Evolutionary conservation across 2,888 invertebrate species (phyloP), one percentile per base, ranked within the genome.

Genomic region (Epistrophe grossulariae): DNA sequence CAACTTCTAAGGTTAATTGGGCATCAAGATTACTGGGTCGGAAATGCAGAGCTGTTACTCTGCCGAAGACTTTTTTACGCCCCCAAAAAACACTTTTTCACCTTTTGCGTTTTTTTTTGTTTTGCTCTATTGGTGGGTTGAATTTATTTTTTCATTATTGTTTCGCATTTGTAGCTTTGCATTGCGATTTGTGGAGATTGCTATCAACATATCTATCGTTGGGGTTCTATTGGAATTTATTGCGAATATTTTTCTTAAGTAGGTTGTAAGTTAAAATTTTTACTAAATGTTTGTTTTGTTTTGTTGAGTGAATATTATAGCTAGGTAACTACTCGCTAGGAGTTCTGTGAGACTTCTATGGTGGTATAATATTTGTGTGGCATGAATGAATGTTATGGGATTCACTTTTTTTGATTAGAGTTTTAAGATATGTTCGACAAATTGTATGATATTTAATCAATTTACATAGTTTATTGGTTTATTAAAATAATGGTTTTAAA

Each of bases 11-110:
- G 93, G 92, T 93, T 92, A 92, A 93, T 93, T 93, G 92, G 91
- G 91, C 92, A 93, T 92, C 92, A 92, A 92, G 92, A 92, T 92
- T 92, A 92, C 91, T 93, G 89, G 93, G 92, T 92, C 93, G 93
- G 93, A 93, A 92, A 93, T 92, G 91, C 90, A 90, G 90, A 90
- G 78, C 78, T 79, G 68, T 72, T 71, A 80, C 50, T 35, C 35
- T 38, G 35, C 79, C 43, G 68, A 68, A 84, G 89, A 88, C 84
- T 73, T 72, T 78, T 73, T 85, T 88, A 78, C 77, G 60, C 85
- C 78, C 31, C 78, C 48, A 10, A 24, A 10, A 64, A 64, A 48
- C 71, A 76, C 38, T 79, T 84, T 79, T 71, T 79, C 55, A 71
- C 79, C 66, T 79, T 66, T 84, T 71, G n/a, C 1, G n/a, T 7